Percentiles rank a stretch among this genome's conserved stretches.
These are phyloP conservation scores for Callionymus lyra DNA, from an alignment of 2,113 vertebrate species.

Conservation along the genomic window DNA sequence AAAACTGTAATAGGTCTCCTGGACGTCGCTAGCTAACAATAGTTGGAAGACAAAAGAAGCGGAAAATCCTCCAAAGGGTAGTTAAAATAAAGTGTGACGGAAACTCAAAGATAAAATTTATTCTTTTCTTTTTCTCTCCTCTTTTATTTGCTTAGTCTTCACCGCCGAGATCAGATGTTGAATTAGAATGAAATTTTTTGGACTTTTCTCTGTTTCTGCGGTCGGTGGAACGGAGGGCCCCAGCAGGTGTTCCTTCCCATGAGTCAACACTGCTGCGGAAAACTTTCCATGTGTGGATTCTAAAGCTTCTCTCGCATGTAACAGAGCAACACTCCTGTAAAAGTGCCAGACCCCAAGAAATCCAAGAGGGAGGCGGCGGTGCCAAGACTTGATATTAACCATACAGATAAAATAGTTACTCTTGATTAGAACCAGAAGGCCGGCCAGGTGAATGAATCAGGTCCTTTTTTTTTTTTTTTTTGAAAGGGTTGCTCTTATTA, in stretches of 20 bases:
- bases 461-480: constrained; percentile 13
- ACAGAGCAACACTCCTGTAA: constrained; percentile 41
- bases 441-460: constrained; percentile 37
- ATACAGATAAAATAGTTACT: constrained; percentile 54
- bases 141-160: constrained; percentile 28
- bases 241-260: constrained; percentile 44
- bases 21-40: too few species aligned
- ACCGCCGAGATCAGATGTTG: constrained; percentile 31
- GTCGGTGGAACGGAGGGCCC: constrained; percentile 6
- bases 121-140: constrained; percentile 21
- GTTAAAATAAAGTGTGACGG: too few species aligned
- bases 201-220: constrained; percentile 19
- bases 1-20: too few species aligned
- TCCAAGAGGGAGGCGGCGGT: constrained; percentile 32
- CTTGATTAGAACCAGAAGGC: constrained; percentile 49
- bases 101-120: constrained; percentile 28
- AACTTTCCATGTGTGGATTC: constrained; percentile 44
- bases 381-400: constrained; percentile 45
- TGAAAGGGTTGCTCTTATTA: constrained; percentile 39
- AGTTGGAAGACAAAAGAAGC: too few species aligned
- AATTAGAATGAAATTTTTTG: constrained; percentile 42
- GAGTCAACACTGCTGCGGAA: constrained; percentile 36
- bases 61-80: too few species aligned
- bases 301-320: constrained; percentile 37
- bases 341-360: constrained; percentile 33